Evolutionary conservation across 2,113 vertebrate genomes (phyloP).

Genomic region (Larimichthys crocea): DNA sequence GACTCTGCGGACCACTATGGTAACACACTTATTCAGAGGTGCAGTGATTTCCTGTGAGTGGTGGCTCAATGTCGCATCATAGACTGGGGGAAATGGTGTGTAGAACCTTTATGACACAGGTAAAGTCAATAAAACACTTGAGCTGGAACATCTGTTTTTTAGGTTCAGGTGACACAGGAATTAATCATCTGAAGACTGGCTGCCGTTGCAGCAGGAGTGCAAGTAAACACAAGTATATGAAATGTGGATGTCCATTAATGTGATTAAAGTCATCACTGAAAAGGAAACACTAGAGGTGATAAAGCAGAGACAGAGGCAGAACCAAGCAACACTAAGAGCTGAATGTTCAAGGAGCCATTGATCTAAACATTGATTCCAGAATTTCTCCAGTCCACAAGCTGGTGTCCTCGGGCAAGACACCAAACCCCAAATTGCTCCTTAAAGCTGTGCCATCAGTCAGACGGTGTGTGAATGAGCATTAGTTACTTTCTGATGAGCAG

Average conservation of each 20-base stretch:
- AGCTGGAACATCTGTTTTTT: slow-evolving; percentile 25
- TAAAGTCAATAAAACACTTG: slow-evolving; percentile 33
- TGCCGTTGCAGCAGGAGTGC: neutral
- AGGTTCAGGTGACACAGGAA: slow-evolving; percentile 18
- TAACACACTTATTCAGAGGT: slow-evolving; percentile 32
- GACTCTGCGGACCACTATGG: slow-evolving; percentile 1
- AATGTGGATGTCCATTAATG: neutral
- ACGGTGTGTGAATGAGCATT: too few species aligned
- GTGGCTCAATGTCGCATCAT: slow-evolving; percentile 8
- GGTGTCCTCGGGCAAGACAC: too few species aligned
- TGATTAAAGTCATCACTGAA: neutral
- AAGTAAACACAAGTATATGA: neutral
- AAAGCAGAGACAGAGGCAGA: neutral
- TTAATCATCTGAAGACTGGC: neutral
- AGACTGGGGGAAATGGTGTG: slow-evolving; percentile 43
- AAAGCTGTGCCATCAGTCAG: too few species aligned
- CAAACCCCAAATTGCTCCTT: too few species aligned
- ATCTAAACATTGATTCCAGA: too few species aligned
- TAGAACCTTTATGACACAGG: slow-evolving; percentile 35
- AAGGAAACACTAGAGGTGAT: neutral
- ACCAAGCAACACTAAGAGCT: neutral
- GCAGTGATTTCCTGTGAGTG: neutral
- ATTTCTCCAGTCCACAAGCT: too few species aligned
- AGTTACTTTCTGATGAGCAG: too few species aligned
- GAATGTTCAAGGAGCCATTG: neutral